A percentile compares a stretch with the other conserved stretches of the same genome.
These are phyloP conservation scores for Epistrophe eligans DNA, from an alignment of 2,888 invertebrate species.

Conservation along the genomic window DNA sequence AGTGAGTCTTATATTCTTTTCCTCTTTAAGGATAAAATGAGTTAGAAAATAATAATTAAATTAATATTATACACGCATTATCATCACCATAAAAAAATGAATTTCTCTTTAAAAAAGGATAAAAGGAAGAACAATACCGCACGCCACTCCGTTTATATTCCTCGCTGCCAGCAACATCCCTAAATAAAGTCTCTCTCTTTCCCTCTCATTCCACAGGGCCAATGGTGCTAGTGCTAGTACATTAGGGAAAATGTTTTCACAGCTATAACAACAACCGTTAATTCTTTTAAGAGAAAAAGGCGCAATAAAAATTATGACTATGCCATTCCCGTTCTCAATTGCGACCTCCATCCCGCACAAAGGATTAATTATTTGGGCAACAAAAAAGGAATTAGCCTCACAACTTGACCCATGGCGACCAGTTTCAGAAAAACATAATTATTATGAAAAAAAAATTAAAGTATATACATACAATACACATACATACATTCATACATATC, in stretches of 20 bases:
- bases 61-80: conserved; percentile 59
- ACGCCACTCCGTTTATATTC: neutral
- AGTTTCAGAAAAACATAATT: conserved; percentile 40
- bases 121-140: conserved; percentile 5
- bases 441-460: neutral
- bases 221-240: neutral
- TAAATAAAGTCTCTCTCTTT: neutral
- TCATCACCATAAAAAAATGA: conserved; percentile 34
- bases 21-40: neutral
- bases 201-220: neutral
- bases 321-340: conserved; percentile 30
- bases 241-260: conserved; percentile 49
- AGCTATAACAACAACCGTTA: conserved; percentile 58
- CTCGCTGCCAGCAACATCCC: neutral
- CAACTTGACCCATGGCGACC: conserved; percentile 46
- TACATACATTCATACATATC: neutral
- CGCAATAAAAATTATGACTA: conserved; percentile 58
- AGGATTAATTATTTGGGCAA: conserved; percentile 50
- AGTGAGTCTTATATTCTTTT: conserved; percentile 24
- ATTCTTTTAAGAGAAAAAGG: conserved; percentile 39
- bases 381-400: conserved; percentile 52
- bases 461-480: neutral
- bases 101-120: conserved; percentile 17
- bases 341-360: neutral
- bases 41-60: conserved; percentile 45